Evolutionary conservation across 1,140 invertebrate species (phyloP).

Genomic region (Saccostrea glomerata): DNA sequence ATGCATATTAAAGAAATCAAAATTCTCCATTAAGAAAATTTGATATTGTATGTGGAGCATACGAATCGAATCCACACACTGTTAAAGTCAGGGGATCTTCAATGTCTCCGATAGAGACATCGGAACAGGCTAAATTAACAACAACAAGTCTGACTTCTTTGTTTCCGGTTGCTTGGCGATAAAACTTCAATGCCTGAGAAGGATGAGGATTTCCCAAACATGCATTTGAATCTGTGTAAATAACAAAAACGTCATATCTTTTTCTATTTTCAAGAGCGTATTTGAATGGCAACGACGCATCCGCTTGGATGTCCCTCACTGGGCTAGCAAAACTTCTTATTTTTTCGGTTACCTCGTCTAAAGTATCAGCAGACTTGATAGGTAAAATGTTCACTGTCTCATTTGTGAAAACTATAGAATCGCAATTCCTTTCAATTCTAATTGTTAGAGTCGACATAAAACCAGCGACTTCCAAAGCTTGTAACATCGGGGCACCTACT

Average conservation of each 20-base stretch:
- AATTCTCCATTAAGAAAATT: slow-evolving; percentile 62
- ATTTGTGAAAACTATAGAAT: slow-evolving; percentile 70
- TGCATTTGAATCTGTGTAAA: slow-evolving; percentile 71
- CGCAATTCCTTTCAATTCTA: slow-evolving; percentile 47
- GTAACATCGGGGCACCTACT: slow-evolving; percentile 54
- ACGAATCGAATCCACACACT: slow-evolving; percentile 83
- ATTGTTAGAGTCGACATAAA: slow-evolving; percentile 65
- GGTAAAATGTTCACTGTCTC: neutral
- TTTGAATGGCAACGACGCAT: slow-evolving; percentile 81
- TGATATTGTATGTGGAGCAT: slow-evolving; percentile 81
- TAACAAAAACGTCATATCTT: slow-evolving; percentile 71
- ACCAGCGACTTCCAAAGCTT: slow-evolving; percentile 57
- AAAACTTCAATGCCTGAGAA: slow-evolving; percentile 63
- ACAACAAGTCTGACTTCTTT: slow-evolving; percentile 80
- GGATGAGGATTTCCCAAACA: slow-evolving; percentile 63
- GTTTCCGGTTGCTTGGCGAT: slow-evolving; percentile 55
- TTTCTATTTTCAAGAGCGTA: slow-evolving; percentile 82
- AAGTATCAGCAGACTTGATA: neutral
- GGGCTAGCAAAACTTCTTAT: neutral
- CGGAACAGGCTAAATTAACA: slow-evolving; percentile 80
- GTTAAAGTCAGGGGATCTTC: slow-evolving; percentile 82
- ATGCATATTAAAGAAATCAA: neutral
- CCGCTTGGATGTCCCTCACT: slow-evolving; percentile 42
- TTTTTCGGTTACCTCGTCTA: neutral
- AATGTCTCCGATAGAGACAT: slow-evolving; percentile 78